Percentiles rank a stretch among this genome's conserved stretches.
These are phyloP conservation scores for Oncorhynchus clarkii DNA, from an alignment of 2,113 vertebrate species.

Conservation along the genomic window DNA sequence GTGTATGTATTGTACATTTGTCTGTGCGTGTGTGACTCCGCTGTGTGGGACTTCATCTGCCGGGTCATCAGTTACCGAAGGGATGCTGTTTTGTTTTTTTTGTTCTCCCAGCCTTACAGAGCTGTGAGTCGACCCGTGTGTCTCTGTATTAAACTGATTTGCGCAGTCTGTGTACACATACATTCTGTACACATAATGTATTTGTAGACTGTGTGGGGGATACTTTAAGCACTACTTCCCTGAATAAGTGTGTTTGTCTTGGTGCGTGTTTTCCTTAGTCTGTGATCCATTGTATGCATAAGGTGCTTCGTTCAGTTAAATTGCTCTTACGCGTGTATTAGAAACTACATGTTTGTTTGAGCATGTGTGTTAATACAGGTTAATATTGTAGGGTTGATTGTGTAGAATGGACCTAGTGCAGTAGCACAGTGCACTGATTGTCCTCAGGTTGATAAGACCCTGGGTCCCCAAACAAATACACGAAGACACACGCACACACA, in stretches of 20 bases:
- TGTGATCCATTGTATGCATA: background rate
- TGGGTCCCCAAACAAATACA: constrained; percentile 10
- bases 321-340: background rate
- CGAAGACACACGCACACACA: background rate
- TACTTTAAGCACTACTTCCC: background rate
- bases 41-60: background rate
- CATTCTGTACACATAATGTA: background rate
- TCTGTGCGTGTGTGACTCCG: background rate
- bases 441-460: constrained; percentile 43
- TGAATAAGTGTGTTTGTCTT: background rate
- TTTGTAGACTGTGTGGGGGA: background rate
- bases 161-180: background rate
- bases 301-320: background rate
- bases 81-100: background rate
- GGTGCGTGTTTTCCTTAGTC: background rate
- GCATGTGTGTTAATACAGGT: background rate
- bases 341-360: background rate
- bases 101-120: background rate
- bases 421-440: constrained; percentile 47
- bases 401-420: background rate
- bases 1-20: no score
- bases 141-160: background rate
- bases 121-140: background rate
- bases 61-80: constrained; percentile 12
- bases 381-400: constrained; percentile 29